These are phyloP conservation scores for Takifugu rubripes DNA, from an alignment of 2,797 vertebrate species.

Conservation along the genomic window DNA sequence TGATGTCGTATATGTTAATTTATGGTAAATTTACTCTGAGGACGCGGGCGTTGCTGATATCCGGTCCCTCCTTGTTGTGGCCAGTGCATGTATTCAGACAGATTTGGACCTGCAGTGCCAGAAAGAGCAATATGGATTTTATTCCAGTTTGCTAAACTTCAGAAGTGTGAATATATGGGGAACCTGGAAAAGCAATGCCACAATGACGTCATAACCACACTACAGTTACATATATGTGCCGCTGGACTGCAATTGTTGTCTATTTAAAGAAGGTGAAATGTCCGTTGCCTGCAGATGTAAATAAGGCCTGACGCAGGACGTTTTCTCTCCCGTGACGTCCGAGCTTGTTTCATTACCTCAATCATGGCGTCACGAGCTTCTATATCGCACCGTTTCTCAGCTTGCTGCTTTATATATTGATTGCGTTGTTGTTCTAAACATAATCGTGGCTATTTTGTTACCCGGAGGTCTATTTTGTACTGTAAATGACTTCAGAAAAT, in stretches of 20 bases:
- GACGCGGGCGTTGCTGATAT: constrained; percentile 12
- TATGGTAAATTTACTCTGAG: constrained; percentile 48
- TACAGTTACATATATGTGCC: constrained; percentile 11
- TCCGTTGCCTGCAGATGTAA: constrained; percentile 29
- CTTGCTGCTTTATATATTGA: constrained; percentile 56
- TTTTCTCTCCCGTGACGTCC: constrained; percentile 23
- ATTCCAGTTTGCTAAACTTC: constrained; percentile 12
- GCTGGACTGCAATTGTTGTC: constrained; percentile 41
- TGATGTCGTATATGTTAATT: constrained; percentile 62
- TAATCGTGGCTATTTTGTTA: constrained; percentile 74
- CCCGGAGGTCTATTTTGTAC: constrained; percentile 74
- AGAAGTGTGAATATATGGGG: constrained; percentile 11
- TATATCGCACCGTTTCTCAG: constrained; percentile 40
- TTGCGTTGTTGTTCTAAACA: constrained; percentile 55
- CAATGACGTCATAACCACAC: constrained; percentile 14
- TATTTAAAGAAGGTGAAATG: constrained; percentile 10
- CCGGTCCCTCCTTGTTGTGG: constrained; percentile 2
- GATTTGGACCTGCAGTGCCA: constrained; percentile 32
- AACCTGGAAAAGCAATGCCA: constrained; percentile 27
- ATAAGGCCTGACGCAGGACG: constrained; percentile 23
- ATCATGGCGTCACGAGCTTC: constrained; percentile 27
- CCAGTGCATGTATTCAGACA: constrained; percentile 56
- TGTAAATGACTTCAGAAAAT: constrained; percentile 69
- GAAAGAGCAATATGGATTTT: constrained; percentile 28
- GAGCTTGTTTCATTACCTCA: constrained; percentile 24